These are phyloP conservation scores for Nesogale talazaci DNA, from an alignment of 2,113 vertebrate species.

Conservation along the genomic window DNA sequence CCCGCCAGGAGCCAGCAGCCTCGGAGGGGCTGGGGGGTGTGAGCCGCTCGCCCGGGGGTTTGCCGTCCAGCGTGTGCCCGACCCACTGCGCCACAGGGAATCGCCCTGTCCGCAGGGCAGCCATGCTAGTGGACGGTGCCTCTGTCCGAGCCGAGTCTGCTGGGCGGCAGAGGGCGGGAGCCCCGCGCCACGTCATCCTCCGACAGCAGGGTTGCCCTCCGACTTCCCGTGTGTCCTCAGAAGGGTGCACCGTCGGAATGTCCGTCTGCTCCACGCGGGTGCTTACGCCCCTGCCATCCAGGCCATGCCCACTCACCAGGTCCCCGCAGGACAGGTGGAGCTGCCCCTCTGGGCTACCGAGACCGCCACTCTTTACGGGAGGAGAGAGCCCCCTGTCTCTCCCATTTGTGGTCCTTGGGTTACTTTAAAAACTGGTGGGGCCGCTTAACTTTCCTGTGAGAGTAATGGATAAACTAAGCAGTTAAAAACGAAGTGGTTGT, in stretches of 20 bases:
- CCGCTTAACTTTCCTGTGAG: slow-evolving; percentile 52
- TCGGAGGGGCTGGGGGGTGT: too few species aligned
- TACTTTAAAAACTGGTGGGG: not conserved
- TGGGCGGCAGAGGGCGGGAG: not conserved
- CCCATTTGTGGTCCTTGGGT: too few species aligned
- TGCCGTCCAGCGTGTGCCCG: too few species aligned
- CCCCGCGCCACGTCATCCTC: not conserved
- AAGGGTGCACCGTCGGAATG: slow-evolving; percentile 12
- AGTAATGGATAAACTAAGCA: slow-evolving; percentile 25
- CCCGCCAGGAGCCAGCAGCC: too few species aligned
- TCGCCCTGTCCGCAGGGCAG: not conserved
- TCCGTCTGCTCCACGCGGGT: not conserved
- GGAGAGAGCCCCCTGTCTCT: too few species aligned
- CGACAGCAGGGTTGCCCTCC: not conserved
- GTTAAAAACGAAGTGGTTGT: not conserved
- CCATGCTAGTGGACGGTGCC: slow-evolving; percentile 16
- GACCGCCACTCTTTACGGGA: too few species aligned
- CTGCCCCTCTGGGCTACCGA: too few species aligned
- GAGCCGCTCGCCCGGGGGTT: too few species aligned
- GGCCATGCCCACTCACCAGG: too few species aligned
- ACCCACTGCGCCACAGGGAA: not conserved
- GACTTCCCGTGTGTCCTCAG: slow-evolving; percentile 45
- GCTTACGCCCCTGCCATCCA: not conserved
- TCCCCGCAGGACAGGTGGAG: too few species aligned
- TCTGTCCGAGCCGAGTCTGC: slow-evolving; percentile 34